Evolutionary conservation across 92 coral and sea anemone genomes (phyloP).

Genomic region (Montipora capitata): DNA sequence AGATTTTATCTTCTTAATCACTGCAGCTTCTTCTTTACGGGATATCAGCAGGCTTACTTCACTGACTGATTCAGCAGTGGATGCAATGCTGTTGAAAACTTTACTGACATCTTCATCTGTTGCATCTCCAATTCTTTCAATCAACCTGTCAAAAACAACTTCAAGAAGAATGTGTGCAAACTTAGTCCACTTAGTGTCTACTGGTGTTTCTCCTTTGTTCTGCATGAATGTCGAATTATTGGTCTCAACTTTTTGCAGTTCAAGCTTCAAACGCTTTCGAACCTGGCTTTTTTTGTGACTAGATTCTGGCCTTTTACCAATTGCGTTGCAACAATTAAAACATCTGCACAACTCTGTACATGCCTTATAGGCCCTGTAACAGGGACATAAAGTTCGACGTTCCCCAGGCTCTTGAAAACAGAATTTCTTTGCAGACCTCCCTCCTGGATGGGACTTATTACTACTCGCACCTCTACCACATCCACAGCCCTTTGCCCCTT

Average conservation of each 20-base stretch:
- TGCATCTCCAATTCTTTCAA: slow-evolving; percentile 46
- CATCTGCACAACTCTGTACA: slow-evolving; percentile 34
- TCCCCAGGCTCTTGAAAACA: slow-evolving; percentile 41
- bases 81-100: slow-evolving; percentile 45
- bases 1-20: slow-evolving; percentile 16
- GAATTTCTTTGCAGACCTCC: slow-evolving; percentile 7
- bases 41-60: slow-evolving; percentile 49
- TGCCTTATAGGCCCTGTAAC: slow-evolving; percentile 35
- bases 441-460: slow-evolving; percentile 10
- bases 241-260: slow-evolving; percentile 35
- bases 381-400: slow-evolving; percentile 41
- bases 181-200: slow-evolving; percentile 50
- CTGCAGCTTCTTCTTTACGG: slow-evolving; percentile 15
- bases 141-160: slow-evolving; percentile 42
- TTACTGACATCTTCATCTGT: slow-evolving; percentile 25
- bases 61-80: slow-evolving; percentile 36
- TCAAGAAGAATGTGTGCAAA: slow-evolving; percentile 56
- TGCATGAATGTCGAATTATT: slow-evolving; percentile 34
- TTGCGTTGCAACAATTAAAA: slow-evolving; percentile 38
- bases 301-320: slow-evolving; percentile 58
- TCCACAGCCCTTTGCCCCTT: slow-evolving; percentile 46
- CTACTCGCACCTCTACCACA: slow-evolving; percentile 66
- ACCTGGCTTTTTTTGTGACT: too few relatives aligned
- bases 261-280: too few relatives aligned
- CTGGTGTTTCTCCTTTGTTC: slow-evolving; percentile 33